Evolutionary conservation across 2,797 vertebrate species (phyloP), one percentile per base, ranked within the genome.

Genomic region (Enteromius mattozi): DNA sequence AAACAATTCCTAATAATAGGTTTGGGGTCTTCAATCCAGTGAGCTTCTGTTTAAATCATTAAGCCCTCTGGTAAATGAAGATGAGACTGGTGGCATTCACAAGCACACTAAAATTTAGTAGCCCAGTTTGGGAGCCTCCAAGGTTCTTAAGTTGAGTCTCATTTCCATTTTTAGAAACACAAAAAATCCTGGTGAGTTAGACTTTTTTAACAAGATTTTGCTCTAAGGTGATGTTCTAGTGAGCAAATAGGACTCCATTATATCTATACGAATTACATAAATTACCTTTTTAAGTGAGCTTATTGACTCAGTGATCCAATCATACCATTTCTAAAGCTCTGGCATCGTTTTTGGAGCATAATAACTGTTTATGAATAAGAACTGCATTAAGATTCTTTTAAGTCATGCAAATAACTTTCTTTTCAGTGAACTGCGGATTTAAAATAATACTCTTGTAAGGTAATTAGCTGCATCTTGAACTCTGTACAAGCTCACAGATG

Each of bases 1-100:
- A 81, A 69, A 77, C 35, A 79, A 85, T 78, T 27, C 21, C 65
- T 84, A 74, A 78, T 84, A 77, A 81, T 87, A 74, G 65, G 77
- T 83, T 80, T 77, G 37, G 42, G 71, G 63, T 70, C 40, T 87
- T 84, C 63, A 76, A 61, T 69, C 65, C 63, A 66, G 10, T 66
- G 45, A 81, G 72, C 69, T 78, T 70, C 35, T 81, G 54, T 59
- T 77, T 84, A 81, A 76, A 51, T 70, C 68, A 70, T 71, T 81
- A 84, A 81, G 72, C 71, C 33, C 42, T 54, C 19, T 84, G 65
- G 45, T 84, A 56, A 81, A 84, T 81, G 65, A 80, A 84, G 71
- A 86, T 81, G 54, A 87, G 71, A 51, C 13, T 69, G 27, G 9
- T 70, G 61, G 14, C 33, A 56, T 49, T 86, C 61, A 80, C 33